Percentiles rank a stretch among this genome's conserved stretches.
Evolutionary conservation across 2,797 vertebrate genomes (phyloP).

Genomic region (Coreius guichenoti): DNA sequence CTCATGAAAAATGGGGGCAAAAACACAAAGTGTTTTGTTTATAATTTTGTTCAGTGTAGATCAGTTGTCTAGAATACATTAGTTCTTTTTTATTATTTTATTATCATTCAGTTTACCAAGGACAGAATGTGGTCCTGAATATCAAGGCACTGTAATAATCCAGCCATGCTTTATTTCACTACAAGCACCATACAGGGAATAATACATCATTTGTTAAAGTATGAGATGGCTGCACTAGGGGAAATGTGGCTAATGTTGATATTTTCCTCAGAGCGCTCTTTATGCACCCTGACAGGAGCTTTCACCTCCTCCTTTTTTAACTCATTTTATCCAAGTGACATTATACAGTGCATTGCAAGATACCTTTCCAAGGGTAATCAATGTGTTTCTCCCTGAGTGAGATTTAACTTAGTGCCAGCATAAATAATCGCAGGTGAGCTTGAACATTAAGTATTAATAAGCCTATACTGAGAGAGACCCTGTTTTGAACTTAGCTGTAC

Average conservation of each 20-base stretch:
- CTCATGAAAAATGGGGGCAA: too few relatives aligned
- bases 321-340: slow-evolving; percentile 17
- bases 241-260: slow-evolving; percentile 30
- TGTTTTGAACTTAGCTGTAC: slow-evolving; percentile 24
- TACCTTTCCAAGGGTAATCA: slow-evolving; percentile 26
- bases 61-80: background rate
- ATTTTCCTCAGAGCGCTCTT: slow-evolving; percentile 21
- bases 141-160: slow-evolving; percentile 24
- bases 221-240: slow-evolving; percentile 3
- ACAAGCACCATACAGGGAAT: slow-evolving; percentile 11
- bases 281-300: slow-evolving; percentile 13
- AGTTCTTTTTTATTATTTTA: background rate
- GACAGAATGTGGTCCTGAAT: slow-evolving; percentile 14
- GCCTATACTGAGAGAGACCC: slow-evolving; percentile 1
- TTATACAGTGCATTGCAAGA: slow-evolving; percentile 7
- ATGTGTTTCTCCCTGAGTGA: slow-evolving; percentile 36
- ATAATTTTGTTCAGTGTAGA: too few relatives aligned
- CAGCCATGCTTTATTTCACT: background rate
- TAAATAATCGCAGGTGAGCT: slow-evolving; percentile 45
- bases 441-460: slow-evolving; percentile 49
- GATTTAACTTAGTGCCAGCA: slow-evolving; percentile 27
- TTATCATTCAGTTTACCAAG: background rate
- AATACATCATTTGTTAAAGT: slow-evolving; percentile 33
- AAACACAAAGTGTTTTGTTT: too few relatives aligned
- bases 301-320: slow-evolving; percentile 23